Base-by-base conservation (phyloP, 1,140 invertebrate species). In the Drosophila ohnishii region DNA sequence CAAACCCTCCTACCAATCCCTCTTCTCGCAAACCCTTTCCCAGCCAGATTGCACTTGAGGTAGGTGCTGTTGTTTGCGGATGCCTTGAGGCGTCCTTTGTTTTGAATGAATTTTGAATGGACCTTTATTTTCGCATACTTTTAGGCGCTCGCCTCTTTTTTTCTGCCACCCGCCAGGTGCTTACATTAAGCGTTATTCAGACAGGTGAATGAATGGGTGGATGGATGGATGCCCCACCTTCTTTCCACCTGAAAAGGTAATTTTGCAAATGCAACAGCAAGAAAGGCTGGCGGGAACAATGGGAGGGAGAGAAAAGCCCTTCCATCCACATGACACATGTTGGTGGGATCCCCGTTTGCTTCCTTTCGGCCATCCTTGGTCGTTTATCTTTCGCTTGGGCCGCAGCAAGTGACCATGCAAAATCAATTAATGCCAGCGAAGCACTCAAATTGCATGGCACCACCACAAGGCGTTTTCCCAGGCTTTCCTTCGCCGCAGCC, bases 351-450 rank as follows among this genome's bases (percentile, higher is more conserved):
- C 32, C 14, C 45, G 5, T 28, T 34, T 22, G 19, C 32, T 30
- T 39, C n/a, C 57, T 25, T 25, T 34, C 13, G 25, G 9, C 40
- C 57, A 64, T 42, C 22, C 35, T 71, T 44, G 37, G 30, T 40
- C 60, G 59, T 85, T 85, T 66, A 77, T 75, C 66, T 74, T 66
- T 44, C 64, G 60, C 73, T 35, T 69, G 42, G 50, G 50, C 32
- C 50, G 42, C 75, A 50, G 73, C 75, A 78, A 77, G 74, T 78
- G 81, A 78, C 82, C 81, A 78, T 74, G 78, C 69, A 81, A 82
- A 75, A 78, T 85, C 82, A 86, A 81, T 85, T 85, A 86, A 78
- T 48, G 70, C 39, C 47, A 39, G 51, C 61, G 59, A 53, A 39
- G 53, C 69, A 63, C 60, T 74, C 45, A 67, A 76, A 76, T 76